Percentiles rank a stretch among this genome's conserved stretches.
Evolutionary conservation across 2,888 invertebrate genomes (phyloP).

Genomic region (Melanophora roralis): DNA sequence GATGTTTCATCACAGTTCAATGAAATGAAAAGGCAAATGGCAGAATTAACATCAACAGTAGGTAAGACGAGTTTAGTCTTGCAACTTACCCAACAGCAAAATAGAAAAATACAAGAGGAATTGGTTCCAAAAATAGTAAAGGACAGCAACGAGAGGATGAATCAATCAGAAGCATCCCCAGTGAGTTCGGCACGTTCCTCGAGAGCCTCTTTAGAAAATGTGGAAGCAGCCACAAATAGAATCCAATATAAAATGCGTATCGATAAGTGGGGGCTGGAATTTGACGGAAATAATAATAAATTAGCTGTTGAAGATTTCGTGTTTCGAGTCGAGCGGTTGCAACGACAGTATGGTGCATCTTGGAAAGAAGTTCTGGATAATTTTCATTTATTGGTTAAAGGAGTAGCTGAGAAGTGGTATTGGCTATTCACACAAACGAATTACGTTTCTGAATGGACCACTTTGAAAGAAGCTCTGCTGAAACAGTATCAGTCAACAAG

Average conservation of each 20-base stretch:
- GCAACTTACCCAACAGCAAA: neutral
- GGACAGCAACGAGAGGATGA: neutral
- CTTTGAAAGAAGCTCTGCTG: neutral
- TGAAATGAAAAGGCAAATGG: neutral
- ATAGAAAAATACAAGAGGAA: neutral
- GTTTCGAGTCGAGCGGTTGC: neutral
- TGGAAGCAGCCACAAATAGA: neutral
- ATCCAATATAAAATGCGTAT: neutral
- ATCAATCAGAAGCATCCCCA: neutral
- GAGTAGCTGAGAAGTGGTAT: conserved; percentile 1
- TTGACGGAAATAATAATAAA: neutral
- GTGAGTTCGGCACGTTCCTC: neutral
- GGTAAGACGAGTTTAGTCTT: neutral
- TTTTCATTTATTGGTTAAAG: conserved; percentile 9
- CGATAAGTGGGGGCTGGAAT: neutral
- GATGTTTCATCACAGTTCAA: neutral
- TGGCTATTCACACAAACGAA: neutral
- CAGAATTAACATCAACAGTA: neutral
- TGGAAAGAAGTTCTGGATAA: conserved; percentile 16
- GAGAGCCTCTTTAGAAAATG: neutral
- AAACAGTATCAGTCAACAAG: neutral
- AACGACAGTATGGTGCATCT: neutral
- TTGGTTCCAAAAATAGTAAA: neutral
- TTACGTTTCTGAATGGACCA: neutral
- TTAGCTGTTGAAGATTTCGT: neutral